Evolutionary conservation across 2,797 vertebrate species (phyloP).

Genomic region (Pantherophis vulpinus): DNA sequence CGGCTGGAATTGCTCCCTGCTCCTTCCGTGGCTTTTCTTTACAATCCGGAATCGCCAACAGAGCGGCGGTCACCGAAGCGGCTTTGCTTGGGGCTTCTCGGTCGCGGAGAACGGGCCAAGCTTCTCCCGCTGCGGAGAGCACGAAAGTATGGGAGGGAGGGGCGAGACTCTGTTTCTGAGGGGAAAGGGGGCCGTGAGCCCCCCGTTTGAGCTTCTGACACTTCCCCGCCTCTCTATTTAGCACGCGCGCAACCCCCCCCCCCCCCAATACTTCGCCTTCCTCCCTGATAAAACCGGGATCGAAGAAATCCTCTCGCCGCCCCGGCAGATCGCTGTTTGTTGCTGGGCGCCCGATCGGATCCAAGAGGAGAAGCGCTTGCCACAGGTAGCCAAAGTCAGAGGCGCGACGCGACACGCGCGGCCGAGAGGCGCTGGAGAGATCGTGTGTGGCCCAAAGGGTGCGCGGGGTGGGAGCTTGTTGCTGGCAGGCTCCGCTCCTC

Average conservation of each 20-base stretch:
- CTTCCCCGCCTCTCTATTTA: not conserved
- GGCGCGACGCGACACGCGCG: not conserved
- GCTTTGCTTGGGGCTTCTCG: not conserved
- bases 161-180: not conserved
- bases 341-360: not conserved
- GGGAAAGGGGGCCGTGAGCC: too few relatives aligned
- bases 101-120: not conserved
- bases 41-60: not conserved
- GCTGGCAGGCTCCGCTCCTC: not conserved
- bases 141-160: not conserved
- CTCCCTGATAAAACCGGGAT: not conserved
- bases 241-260: too few relatives aligned
- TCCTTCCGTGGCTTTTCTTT: too few relatives aligned
- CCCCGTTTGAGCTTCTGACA: not conserved
- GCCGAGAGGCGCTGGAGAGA: not conserved
- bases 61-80: not conserved
- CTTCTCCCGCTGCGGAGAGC: conserved; percentile 1
- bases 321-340: not conserved
- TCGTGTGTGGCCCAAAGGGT: not conserved
- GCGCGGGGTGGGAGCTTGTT: not conserved
- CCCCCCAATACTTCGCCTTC: not conserved
- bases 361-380: not conserved
- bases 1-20: not conserved
- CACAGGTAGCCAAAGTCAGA: conserved; percentile 1
- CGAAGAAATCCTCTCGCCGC: not conserved